Base-by-base conservation (phyloP, 2,797 vertebrate genomes). In the Varecia variegata region DNA sequence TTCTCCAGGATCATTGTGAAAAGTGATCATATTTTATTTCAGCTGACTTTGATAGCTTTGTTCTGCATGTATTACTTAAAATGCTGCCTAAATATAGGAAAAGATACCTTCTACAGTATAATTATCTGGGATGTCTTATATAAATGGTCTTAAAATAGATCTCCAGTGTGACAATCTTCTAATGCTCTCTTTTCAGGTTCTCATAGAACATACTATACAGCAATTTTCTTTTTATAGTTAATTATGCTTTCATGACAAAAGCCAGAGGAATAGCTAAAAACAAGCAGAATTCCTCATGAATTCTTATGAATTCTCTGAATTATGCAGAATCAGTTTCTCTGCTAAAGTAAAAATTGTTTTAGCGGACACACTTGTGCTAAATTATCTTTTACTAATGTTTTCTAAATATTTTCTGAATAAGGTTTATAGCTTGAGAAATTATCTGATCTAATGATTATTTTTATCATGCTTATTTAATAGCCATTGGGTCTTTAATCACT, bases 61-160 rank as follows among this genome's bases (percentile, higher is more conserved):
- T 70, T 95, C 81, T 92, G 20, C 79, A 95, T 80, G 92, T 90
- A 60, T 65, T 94, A 89, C 83, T 94, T 86, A 93, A 97, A 97
- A 94, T 13, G 6, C 25, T 88, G 65, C 73, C 89, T 96, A 94
- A 95, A 97, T 85, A 97, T 94, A 90, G 88, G 23, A 45, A 96
- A 92, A 80, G 43, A 97, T 92, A 95, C 3, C 10, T 97, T 97
- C 74, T 86, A 82, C 65, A 84, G 50, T 92, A 32, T 95, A 96
- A 97, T 97, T 96, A 97, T 81, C 65, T 91, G 47, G 40, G 62
- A 80, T 94, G 90, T 71, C 92, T 96, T 95, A 97, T 76, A 91
- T 90, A 96, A 96, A 96, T 87, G 56, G 7, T 96, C 93, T 97
- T 88, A 95, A 97, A 97, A 97, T 96, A 98, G 88, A 54, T 81